Evolutionary conservation across 1,140 invertebrate species (phyloP), one percentile per base, ranked within the genome.

Genomic region (Drosophila lini): DNA sequence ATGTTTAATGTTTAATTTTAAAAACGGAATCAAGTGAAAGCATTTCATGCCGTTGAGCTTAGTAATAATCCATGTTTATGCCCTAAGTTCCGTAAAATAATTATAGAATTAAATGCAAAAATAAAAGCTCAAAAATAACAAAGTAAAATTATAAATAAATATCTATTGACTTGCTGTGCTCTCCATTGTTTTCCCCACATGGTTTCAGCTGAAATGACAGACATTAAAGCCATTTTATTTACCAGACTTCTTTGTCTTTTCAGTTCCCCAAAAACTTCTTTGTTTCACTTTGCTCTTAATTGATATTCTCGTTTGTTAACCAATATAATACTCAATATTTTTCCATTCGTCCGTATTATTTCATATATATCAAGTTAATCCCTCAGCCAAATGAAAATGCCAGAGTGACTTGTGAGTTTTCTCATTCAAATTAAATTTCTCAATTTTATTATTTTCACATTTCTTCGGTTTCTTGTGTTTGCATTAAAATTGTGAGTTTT

Each of bases 351-450:
- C 31, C 32, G 5, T 38, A n/a, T n/a, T 38, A 32, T 15, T 16
- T 16, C 34, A 38, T 36, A 60, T 36, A 38, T 31, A 38, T 42
- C 32, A 15, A 31, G 5, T 69, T 68, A 53, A 69, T 53, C 38
- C 45, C 28, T 16, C 32, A 3, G 31, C n/a, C 5, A 22, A 70
- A 58, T 34, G 10, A 58, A 58, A 50, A 58, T 22, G 13, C 16
- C 36, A 36, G 10, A 32, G n/a, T 31, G 10, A 28, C 16, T 22
- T 52, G 10, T 13, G 11, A 40, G 16, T 59, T 59, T 59, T 47
- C 52, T 75, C 47, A 68, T 88, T 83, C 38, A 78, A 88, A 83
- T 88, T 71, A 89, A 88, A 83, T 89, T 71, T 67, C 53, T 61
- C 75, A 73, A 67, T 73, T 79, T 78, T 78, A 71, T 77, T 79